phyloP scores from a whole-genome alignment of 2,113 vertebrate genomes.

The Aspidoscelis tigris region DNA sequence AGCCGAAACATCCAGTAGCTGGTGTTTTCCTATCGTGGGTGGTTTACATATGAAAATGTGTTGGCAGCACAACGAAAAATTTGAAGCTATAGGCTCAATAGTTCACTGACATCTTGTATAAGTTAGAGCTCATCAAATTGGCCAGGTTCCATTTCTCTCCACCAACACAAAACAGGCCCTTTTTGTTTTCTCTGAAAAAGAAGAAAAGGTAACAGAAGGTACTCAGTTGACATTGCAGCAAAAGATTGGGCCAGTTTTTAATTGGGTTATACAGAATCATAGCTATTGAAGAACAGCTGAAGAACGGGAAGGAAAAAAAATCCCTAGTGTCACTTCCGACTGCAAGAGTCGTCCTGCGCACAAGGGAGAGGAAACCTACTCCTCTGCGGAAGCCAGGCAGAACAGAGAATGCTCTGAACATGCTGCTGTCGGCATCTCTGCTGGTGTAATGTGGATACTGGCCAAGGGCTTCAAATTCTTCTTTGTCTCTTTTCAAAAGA shows the following conservation, averaged over 20 bases:
- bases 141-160: background rate
- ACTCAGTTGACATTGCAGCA: background rate
- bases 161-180: background rate
- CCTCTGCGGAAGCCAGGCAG: conserved; percentile 8
- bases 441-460: conserved; percentile 38
- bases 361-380: conserved; percentile 27
- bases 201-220: background rate
- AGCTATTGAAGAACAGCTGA: conserved; percentile 40
- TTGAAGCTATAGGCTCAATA: background rate
- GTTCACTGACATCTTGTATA: background rate
- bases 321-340: conserved; percentile 50
- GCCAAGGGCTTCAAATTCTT: conserved; percentile 33
- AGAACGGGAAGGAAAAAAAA: conserved; percentile 43
- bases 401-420: background rate
- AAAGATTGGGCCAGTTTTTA: background rate
- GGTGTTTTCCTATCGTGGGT: background rate
- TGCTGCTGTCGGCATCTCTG: background rate
- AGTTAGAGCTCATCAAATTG: background rate
- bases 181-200: background rate
- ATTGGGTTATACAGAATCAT: background rate
- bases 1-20: no score
- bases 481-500: conserved; percentile 29
- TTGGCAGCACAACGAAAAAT: background rate
- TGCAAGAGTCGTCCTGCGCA: conserved; percentile 4
- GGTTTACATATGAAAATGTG: conserved; percentile 26